phyloP scores from a whole-genome alignment of 2,113 vertebrate species.

The Gallinago paraguaiae region DNA sequence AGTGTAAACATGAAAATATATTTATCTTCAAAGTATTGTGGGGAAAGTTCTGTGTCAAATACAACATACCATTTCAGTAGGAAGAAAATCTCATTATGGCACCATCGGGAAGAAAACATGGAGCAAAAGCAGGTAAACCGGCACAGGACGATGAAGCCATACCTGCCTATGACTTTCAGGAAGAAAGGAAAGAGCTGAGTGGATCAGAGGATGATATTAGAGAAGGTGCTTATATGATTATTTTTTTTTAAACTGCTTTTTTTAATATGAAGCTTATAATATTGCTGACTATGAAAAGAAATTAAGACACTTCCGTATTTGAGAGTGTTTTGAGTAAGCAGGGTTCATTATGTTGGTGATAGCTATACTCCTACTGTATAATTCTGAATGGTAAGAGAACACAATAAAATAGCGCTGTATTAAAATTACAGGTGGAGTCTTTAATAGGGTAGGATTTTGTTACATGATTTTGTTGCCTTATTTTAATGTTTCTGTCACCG shows the following conservation, averaged over 20 bases:
- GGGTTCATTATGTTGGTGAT: not conserved
- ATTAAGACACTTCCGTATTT: not conserved
- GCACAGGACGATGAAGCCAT: slow-evolving; percentile 49
- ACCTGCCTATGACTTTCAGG: slow-evolving; percentile 56
- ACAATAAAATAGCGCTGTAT: not conserved
- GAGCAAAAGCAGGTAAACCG: slow-evolving; percentile 60
- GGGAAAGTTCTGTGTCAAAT: not conserved
- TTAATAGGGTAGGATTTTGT: not conserved
- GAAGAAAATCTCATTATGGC: slow-evolving; percentile 61
- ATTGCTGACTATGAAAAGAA: not conserved
- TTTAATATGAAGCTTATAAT: not conserved
- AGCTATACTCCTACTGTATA: not conserved
- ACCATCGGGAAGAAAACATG: slow-evolving; percentile 67
- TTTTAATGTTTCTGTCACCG: not conserved
- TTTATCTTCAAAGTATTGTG: not conserved
- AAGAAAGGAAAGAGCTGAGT: slow-evolving; percentile 61
- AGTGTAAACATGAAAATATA: not conserved
- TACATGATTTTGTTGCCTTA: not conserved
- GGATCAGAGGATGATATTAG: slow-evolving; percentile 70
- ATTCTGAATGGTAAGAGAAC: not conserved
- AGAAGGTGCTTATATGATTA: slow-evolving; percentile 59
- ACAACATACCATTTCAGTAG: not conserved
- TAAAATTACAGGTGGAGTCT: not conserved
- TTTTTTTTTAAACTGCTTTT: not conserved
- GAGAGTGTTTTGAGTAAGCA: not conserved